phyloP scores from a whole-genome alignment of 2,888 invertebrate genomes.

The Mythimna vitellina region DNA sequence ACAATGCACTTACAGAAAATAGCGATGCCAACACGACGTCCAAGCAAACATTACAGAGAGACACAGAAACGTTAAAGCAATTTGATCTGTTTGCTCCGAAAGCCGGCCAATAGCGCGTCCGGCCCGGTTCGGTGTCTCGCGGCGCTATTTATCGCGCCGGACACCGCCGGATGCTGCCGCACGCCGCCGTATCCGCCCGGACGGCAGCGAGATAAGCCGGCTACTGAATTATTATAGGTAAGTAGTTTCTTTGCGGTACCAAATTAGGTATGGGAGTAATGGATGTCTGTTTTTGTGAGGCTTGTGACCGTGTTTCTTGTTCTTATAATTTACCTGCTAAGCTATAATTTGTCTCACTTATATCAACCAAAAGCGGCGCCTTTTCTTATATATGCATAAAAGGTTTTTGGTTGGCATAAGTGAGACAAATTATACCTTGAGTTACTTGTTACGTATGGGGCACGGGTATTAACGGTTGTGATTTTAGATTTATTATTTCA shows the following conservation, averaged over 20 bases:
- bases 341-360: constrained; percentile 24
- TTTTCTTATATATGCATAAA: neutral
- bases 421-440: constrained; percentile 7
- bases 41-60: constrained; percentile 19
- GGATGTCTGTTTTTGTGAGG: constrained; percentile 8
- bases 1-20: constrained; percentile 21
- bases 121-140: constrained; percentile 37
- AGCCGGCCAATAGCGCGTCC: constrained; percentile 30
- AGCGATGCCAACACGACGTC: constrained; percentile 18
- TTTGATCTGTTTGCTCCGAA: constrained; percentile 28
- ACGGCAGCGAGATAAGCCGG: constrained; percentile 43
- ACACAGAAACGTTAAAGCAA: constrained; percentile 43
- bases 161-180: constrained; percentile 31
- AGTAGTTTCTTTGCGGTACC: constrained; percentile 44
- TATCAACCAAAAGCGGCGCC: neutral
- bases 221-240: constrained; percentile 54
- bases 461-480: neutral
- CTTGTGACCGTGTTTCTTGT: constrained; percentile 4
- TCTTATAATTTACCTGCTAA: neutral
- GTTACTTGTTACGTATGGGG: neutral
- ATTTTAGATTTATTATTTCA: neutral
- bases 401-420: constrained; percentile 5
- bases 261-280: constrained; percentile 34
- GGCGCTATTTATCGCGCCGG: constrained; percentile 40
- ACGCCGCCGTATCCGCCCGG: constrained; percentile 37